Conservation (phyloP, 2,888 invertebrate species). For the Hanleya hanleyi region DNA sequence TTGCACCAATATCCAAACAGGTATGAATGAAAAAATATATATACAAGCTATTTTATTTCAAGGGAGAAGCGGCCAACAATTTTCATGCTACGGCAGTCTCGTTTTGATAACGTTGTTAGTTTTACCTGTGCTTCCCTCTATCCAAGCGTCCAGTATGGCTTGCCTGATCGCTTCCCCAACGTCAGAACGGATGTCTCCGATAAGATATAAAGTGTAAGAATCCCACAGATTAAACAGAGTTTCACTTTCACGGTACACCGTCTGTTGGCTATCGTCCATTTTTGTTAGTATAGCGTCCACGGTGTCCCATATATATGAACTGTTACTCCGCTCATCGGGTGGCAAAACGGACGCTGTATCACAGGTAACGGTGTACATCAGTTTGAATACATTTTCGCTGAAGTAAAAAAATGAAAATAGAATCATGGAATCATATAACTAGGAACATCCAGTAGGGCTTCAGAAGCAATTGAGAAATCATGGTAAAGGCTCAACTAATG, state of each 20-base stretch:
- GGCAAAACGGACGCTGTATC: background rate
- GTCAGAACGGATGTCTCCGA: background rate
- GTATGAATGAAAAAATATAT: too few species aligned
- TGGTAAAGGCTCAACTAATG: too few species aligned
- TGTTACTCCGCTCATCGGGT: background rate
- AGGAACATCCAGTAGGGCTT: too few species aligned
- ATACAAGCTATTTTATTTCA: too few species aligned
- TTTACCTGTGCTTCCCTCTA: background rate
- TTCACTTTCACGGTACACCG: background rate
- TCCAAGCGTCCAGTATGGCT: background rate
- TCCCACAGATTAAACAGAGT: background rate
- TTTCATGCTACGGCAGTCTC: too few species aligned
- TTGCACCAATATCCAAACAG: too few species aligned
- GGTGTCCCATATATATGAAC: background rate
- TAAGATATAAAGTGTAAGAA: background rate
- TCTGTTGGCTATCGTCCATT: background rate
- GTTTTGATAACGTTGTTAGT: too few species aligned
- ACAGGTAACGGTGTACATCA: background rate
- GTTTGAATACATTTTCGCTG: background rate
- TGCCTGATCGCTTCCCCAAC: background rate
- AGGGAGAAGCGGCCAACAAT: too few species aligned
- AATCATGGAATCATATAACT: too few species aligned
- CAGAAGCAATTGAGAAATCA: too few species aligned
- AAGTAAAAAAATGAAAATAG: background rate
- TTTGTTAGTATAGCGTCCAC: background rate